Conservation (phyloP, 2,888 invertebrate species). For the Scotopteryx bipunctaria region DNA sequence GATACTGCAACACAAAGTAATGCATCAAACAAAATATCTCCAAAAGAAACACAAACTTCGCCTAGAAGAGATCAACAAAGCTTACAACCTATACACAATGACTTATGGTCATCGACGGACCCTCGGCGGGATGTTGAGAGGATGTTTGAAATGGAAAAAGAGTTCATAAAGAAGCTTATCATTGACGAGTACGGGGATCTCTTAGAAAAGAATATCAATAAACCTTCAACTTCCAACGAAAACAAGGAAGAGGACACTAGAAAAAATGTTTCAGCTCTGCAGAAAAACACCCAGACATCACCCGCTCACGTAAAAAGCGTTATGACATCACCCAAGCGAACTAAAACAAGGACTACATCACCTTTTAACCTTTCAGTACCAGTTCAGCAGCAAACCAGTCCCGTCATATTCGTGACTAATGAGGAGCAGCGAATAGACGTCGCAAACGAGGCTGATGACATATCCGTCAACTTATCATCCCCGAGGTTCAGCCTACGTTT, state of each 20-base stretch:
- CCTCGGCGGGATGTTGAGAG: slow-evolving; percentile 66
- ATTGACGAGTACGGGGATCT: slow-evolving; percentile 72
- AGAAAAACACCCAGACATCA: slow-evolving; percentile 77
- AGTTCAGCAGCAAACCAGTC: slow-evolving; percentile 69
- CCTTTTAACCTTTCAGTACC: slow-evolving; percentile 56
- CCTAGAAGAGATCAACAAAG: slow-evolving; percentile 55
- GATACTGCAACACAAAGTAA: slow-evolving; percentile 74
- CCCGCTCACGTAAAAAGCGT: slow-evolving; percentile 70
- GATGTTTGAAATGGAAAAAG: slow-evolving; percentile 72
- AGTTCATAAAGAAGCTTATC: slow-evolving; percentile 72
- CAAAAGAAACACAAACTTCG: slow-evolving; percentile 76
- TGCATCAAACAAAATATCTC: slow-evolving; percentile 55
- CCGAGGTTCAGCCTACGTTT: slow-evolving; percentile 71
- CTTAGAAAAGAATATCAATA: slow-evolving; percentile 64
- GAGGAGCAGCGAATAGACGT: slow-evolving; percentile 48
- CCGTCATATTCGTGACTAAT: slow-evolving; percentile 50
- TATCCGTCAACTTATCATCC: slow-evolving; percentile 72
- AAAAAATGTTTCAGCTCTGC: slow-evolving; percentile 56
- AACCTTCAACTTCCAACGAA: slow-evolving; percentile 64
- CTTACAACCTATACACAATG: slow-evolving; percentile 68
- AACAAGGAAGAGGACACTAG: slow-evolving; percentile 35
- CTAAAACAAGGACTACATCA: slow-evolving; percentile 74
- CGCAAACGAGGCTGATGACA: slow-evolving; percentile 56
- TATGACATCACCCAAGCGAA: slow-evolving; percentile 75
- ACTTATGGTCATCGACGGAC: slow-evolving; percentile 66